phyloP scores from a whole-genome alignment of 2,797 vertebrate genomes.

The Galagoides demidoff region DNA sequence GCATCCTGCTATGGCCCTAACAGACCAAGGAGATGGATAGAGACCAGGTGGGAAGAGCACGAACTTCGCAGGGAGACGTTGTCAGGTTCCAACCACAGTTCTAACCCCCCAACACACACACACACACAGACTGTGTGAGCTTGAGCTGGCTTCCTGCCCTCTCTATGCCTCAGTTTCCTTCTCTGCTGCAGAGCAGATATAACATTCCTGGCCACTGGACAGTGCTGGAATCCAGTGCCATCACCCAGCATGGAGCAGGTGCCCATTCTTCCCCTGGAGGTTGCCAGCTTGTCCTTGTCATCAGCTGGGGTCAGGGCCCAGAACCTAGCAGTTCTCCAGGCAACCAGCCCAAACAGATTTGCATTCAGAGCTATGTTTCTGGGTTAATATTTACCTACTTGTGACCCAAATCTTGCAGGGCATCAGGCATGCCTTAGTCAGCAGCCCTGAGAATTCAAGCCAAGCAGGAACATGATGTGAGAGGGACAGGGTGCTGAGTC shows the following conservation, averaged over 20 bases:
- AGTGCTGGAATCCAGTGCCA: accelerated
- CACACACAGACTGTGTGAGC: not conserved
- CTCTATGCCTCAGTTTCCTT: accelerated
- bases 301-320: not conserved
- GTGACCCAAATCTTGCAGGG: constrained; percentile 6
- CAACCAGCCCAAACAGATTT: constrained; percentile 18
- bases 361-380: not conserved
- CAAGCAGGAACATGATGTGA: not conserved
- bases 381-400: constrained; percentile 57
- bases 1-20: not conserved
- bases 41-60: accelerated
- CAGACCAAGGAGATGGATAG: not conserved
- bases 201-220: not conserved
- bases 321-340: not conserved
- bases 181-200: not conserved
- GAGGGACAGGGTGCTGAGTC: not conserved
- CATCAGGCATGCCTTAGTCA: not conserved
- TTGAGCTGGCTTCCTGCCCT: not conserved
- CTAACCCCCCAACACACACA: too few relatives aligned
- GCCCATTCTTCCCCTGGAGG: not conserved
- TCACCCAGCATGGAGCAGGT: not conserved
- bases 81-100: accelerated
- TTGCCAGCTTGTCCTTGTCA: not conserved
- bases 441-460: not conserved
- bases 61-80: not conserved